A percentile compares a stretch with the other conserved stretches of the same genome.
These are phyloP conservation scores for Sanderia malayensis DNA, from an alignment of 30 jellyfish, hydroid and myxozoan species.

Conservation along the genomic window DNA sequence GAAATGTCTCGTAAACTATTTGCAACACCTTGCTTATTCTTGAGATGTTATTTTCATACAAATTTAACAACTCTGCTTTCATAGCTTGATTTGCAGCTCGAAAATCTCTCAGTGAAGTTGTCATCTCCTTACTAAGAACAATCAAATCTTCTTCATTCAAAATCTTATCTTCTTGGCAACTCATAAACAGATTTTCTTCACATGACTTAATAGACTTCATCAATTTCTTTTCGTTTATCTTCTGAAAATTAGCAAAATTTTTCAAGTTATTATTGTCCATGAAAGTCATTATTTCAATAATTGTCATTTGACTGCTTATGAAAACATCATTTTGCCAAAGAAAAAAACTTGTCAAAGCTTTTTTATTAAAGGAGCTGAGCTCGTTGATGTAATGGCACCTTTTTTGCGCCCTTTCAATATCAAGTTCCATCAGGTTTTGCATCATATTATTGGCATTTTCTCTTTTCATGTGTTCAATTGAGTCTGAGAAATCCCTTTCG, in stretches of 20 bases:
- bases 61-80: conserved; percentile 10
- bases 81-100: conserved; percentile 28
- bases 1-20: conserved; percentile 3
- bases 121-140: conserved; percentile 22
- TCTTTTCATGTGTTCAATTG: conserved; percentile 7
- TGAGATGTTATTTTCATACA: neutral
- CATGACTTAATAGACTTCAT: conserved; percentile 18
- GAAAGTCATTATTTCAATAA: neutral
- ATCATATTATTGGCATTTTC: conserved; percentile 25
- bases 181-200: conserved; percentile 45
- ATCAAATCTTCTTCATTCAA: conserved; percentile 16
- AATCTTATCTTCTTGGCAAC: conserved; percentile 29
- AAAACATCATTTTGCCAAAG: conserved; percentile 33
- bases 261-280: conserved; percentile 25
- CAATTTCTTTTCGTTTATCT: conserved; percentile 9
- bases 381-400: conserved; percentile 12
- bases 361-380: conserved; percentile 20
- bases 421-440: conserved; percentile 47
- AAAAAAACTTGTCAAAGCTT: conserved; percentile 40
- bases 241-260: conserved; percentile 36
- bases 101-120: conserved; percentile 41
- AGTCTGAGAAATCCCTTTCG: conserved; percentile 22
- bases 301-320: conserved; percentile 20
- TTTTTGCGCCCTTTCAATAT: conserved; percentile 10
- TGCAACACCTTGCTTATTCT: neutral